A percentile compares a stretch with the other conserved stretches of the same genome.
Evolutionary conservation across 92 coral and sea anemone species (phyloP).

Genomic region (Porites evermanni): DNA sequence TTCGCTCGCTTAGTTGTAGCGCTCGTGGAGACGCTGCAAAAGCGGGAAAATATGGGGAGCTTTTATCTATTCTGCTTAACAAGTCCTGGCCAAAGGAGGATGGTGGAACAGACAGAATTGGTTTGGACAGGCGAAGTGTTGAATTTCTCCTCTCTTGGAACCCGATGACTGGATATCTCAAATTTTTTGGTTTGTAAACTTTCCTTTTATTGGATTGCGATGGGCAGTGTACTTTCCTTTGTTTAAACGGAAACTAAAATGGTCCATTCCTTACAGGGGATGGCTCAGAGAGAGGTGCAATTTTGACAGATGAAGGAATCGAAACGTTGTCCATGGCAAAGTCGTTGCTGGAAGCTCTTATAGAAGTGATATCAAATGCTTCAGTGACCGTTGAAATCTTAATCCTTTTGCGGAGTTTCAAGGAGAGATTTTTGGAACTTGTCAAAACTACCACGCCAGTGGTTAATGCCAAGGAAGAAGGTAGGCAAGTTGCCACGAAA

Average conservation of each 20-base stretch:
- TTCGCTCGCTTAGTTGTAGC: slow-evolving; percentile 10
- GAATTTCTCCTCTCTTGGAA: slow-evolving; percentile 74
- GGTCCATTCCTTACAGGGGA: not conserved
- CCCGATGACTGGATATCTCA: slow-evolving; percentile 74
- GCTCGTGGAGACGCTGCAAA: not conserved
- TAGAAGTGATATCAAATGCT: not conserved
- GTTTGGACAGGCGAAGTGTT: slow-evolving; percentile 36
- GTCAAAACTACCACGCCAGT: not conserved
- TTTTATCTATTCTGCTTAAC: slow-evolving; percentile 67
- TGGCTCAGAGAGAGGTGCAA: slow-evolving; percentile 34
- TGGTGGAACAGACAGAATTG: not conserved
- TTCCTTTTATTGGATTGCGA: not conserved
- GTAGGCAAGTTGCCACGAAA: not conserved
- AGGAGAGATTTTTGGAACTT: slow-evolving; percentile 2
- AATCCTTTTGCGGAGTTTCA: slow-evolving; percentile 5
- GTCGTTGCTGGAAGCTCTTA: slow-evolving; percentile 20
- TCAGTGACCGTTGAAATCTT: slow-evolving; percentile 25
- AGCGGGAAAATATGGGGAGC: slow-evolving; percentile 54
- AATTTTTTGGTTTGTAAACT: slow-evolving; percentile 53
- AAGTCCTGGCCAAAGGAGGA: slow-evolving; percentile 67
- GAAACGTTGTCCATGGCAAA: slow-evolving; percentile 21
- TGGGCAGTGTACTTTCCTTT: no score
- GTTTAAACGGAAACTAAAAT: no score
- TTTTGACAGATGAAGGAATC: slow-evolving; percentile 9
- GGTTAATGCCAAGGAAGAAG: not conserved